These are phyloP conservation scores for Heliconius melpomene DNA, from an alignment of 1,140 invertebrate species.

Conservation along the genomic window DNA sequence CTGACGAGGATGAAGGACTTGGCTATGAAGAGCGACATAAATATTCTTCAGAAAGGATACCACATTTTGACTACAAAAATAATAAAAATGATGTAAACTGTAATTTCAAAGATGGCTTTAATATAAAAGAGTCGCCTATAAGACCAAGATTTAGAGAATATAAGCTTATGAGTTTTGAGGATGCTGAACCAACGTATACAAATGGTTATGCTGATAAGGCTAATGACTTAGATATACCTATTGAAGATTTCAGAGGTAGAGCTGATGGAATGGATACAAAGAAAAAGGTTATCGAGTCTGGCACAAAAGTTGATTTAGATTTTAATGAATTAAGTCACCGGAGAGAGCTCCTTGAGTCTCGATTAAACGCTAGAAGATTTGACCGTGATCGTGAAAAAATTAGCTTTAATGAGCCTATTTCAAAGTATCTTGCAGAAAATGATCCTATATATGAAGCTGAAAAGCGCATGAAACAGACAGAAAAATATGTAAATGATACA, in stretches of 20 bases:
- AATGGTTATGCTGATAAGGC: conserved; percentile 67
- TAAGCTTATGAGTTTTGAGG: conserved; percentile 72
- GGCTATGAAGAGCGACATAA: conserved; percentile 83
- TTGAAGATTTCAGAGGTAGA: conserved; percentile 82
- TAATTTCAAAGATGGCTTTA: conserved; percentile 60
- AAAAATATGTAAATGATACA: conserved; percentile 81
- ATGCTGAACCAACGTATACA: conserved; percentile 76
- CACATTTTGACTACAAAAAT: conserved; percentile 68
- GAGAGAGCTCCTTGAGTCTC: conserved; percentile 87
- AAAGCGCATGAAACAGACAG: conserved; percentile 75
- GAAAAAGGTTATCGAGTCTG: conserved; percentile 79
- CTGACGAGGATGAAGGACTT: conserved; percentile 89
- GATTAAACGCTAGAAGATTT: conserved; percentile 83
- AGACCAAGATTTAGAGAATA: conserved; percentile 74
- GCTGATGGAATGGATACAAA: conserved; percentile 85
- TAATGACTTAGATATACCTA: conserved; percentile 62
- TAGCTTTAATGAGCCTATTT: conserved; percentile 65
- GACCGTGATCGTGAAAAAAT: conserved; percentile 71
- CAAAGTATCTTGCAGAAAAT: conserved; percentile 74
- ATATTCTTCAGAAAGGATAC: conserved; percentile 61
- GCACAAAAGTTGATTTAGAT: conserved; percentile 71
- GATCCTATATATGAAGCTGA: conserved; percentile 79
- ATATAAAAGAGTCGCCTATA: conserved; percentile 74
- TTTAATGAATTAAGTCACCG: conserved; percentile 85
- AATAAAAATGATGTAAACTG: conserved; percentile 58